Base-by-base conservation (phyloP, 2,888 invertebrate genomes). In the Drosophila leonis region DNA sequence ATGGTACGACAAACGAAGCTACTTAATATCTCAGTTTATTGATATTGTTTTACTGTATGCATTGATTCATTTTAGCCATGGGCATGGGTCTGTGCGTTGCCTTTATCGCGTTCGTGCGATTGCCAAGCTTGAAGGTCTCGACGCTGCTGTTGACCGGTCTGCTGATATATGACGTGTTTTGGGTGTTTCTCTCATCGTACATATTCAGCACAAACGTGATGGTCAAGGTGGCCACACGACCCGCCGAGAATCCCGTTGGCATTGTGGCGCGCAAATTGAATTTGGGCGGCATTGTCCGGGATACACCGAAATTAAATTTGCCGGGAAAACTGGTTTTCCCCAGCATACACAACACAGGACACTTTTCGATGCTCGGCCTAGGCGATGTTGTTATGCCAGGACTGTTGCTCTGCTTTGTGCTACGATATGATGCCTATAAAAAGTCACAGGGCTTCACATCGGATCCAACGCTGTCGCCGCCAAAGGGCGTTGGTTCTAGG, bases 121-220 rank as follows among this genome's bases (percentile, higher is more conserved):
- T 99, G 92, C 99, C 98, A 62, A 98, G 98, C 93, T 95, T 99
- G 84, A 99, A 99, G 94, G 98, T 98, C 80, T 99, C 98, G 61
- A 99, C 98, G 24, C 94, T 99, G 72, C 95, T 99, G 81, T 95
- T 99, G 85, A 98, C 98, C 52, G 99, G 99, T 35, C 94, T 98
- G 82, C 95, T 98, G 72, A 96, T 98, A 66, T 99, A 99, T 93
- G 99, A 99, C 93, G 98, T 99, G 44, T 99, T 99, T 94, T 99
- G 99, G 98, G 98, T 99, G 59, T 99, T 99, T 94, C 99, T 98
- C 94, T 98, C 98, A 4, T 98, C 98, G 0, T 98, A 98, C 93
- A 98, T 99, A 92, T 99, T 99, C 94, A 98, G 98, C 94, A 97
- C 99, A 90, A 99, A 99, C 92, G 99, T 99, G 81, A 99, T 99